Percentiles rank a stretch among this genome's conserved stretches.
Conservation (phyloP, 1,140 invertebrate species). For the Varroa destructor region DNA sequence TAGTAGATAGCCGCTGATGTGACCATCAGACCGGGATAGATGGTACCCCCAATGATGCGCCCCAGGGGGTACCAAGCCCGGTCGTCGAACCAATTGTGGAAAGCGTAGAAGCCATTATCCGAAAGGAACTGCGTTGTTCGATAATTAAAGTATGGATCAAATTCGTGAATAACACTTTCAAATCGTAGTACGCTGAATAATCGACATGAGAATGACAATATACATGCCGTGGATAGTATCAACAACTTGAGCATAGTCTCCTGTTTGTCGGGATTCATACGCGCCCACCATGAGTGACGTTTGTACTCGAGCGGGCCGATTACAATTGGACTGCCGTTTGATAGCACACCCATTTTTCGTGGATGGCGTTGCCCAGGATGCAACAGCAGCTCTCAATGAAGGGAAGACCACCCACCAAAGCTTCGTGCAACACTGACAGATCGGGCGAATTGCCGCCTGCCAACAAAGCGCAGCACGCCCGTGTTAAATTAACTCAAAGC, state of each 20-base stretch:
- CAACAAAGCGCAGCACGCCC: no score
- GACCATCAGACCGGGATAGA: slow-evolving; percentile 91
- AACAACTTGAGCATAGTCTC: slow-evolving; percentile 82
- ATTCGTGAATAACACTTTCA: slow-evolving; percentile 96
- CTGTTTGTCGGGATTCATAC: slow-evolving; percentile 70
- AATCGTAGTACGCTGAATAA: slow-evolving; percentile 91
- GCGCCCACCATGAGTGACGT: slow-evolving; percentile 33
- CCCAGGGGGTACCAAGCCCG: slow-evolving; percentile 94
- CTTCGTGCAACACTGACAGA: no score
- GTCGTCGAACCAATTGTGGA: slow-evolving; percentile 99
- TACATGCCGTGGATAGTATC: slow-evolving; percentile 74
- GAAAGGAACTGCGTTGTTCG: slow-evolving; percentile 83
- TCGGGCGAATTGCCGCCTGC: no score
- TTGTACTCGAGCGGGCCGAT: slow-evolving; percentile 29
- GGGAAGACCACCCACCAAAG: no score
- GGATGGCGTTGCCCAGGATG: background rate
- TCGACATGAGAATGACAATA: slow-evolving; percentile 84
- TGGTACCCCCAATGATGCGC: slow-evolving; percentile 90
- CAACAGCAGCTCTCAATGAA: no score
- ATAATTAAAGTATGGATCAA: slow-evolving; percentile 98
- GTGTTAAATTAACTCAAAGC: no score
- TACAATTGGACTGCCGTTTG: background rate
- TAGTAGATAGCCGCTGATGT: slow-evolving; percentile 86
- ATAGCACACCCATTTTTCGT: background rate
- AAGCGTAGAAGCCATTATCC: slow-evolving; percentile 92